Evolutionary conservation across 2,797 vertebrate genomes (phyloP), one percentile per base, ranked within the genome.

Genomic region (Luscinia luscinia): DNA sequence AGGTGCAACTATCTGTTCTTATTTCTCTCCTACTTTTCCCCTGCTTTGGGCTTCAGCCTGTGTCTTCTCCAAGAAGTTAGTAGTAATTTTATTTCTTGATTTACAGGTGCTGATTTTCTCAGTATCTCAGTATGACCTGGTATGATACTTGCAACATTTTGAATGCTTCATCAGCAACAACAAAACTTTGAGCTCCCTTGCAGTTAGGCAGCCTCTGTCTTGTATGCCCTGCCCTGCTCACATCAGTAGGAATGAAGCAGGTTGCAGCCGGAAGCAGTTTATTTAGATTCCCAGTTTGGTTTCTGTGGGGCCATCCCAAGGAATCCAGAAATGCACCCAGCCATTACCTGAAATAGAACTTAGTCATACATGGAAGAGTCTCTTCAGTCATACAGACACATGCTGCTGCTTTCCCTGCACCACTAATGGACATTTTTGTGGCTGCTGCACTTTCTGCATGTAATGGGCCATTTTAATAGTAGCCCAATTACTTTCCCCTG

Each of bases 341-440:
- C 40, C 69, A 84, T 7, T 58, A 80, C 70, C 73, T 90, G 92
- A 93, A 68, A 75, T 30, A 93, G 89, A 81, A 67, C 45, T 91
- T 84, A 90, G 66, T 96, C 94, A 94, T 41, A 12, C 23, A 5
- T 86, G 15, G 66, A 75, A 24, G 58, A 83, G 63, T 63, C 61
- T 94, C 43, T 83, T 83, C 41, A 59, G 67, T 76, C 43, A 70
- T 11, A 58, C 9, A 46, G 24, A 34, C 20, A 12, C 20, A 20
- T 12, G 28, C 68, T 84, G 32, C 55, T 84, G 74, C 77, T 94
- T 95, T 94, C 89, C 36, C 55, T 69, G 73, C 2, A n/a, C 73
- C 72, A 67, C 91, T 95, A 93, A 93, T 88, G 70, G 82, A 79
- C 28, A 9, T 78, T 95, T 93, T 91, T 94, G 94, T 89, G 93